Evolutionary conservation across 1,140 invertebrate genomes (phyloP).

Genomic region (Grapholita molesta): DNA sequence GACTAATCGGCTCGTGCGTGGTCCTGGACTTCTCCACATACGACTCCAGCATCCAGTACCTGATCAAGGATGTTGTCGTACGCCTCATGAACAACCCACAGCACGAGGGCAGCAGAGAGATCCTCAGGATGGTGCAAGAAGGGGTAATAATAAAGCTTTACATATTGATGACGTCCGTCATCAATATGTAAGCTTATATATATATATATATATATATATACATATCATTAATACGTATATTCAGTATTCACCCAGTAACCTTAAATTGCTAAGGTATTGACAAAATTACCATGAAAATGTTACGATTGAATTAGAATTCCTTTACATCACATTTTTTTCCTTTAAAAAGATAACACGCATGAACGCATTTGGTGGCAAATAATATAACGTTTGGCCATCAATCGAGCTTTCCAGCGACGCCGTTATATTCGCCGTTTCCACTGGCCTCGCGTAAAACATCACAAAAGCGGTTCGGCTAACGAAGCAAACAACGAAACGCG

Average conservation of each 20-base stretch:
- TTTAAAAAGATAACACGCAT: neutral
- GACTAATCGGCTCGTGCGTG: conserved; percentile 86
- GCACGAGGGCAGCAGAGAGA: conserved; percentile 79
- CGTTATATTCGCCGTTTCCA: conserved; percentile 21
- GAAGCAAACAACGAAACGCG: conserved; percentile 43
- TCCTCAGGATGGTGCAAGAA: conserved; percentile 90
- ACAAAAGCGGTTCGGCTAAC: conserved; percentile 31
- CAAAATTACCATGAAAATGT: too few species aligned
- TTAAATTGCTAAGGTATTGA: too few species aligned
- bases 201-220: too few species aligned
- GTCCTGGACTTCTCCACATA: conserved; percentile 88
- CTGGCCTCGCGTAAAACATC: conserved; percentile 17
- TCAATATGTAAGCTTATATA: too few species aligned
- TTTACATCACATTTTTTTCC: neutral
- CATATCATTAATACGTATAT: too few species aligned
- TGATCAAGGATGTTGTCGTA: conserved; percentile 84
- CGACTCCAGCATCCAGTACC: conserved; percentile 86
- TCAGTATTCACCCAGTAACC: too few species aligned
- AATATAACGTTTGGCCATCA: conserved; percentile 20
- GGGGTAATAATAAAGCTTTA: conserved; percentile 80
- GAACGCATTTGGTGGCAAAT: neutral
- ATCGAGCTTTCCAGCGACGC: neutral
- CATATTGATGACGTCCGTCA: neutral
- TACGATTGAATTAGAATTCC: too few species aligned
- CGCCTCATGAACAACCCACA: conserved; percentile 85